A percentile compares a stretch with the other conserved stretches of the same genome.
phyloP scores from a whole-genome alignment of 2,113 vertebrate species.

The Campylomormyrus tamandua region DNA sequence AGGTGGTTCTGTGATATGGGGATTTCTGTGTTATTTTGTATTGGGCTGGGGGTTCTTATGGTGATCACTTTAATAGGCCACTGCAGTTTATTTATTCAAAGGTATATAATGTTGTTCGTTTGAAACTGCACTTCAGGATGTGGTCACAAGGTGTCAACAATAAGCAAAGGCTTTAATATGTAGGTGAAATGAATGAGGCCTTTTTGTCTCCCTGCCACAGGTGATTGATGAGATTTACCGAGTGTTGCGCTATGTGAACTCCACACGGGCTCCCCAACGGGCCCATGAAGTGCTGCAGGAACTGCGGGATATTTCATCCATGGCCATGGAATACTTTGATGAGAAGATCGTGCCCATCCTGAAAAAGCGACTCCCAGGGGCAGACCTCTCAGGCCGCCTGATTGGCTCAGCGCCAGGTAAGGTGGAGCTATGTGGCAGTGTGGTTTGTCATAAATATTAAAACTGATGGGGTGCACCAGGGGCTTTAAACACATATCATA shows the following conservation, averaged over 20 bases:
- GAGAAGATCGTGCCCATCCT: constrained; percentile 97
- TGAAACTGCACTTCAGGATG: background rate
- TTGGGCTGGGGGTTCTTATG: background rate
- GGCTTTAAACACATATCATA: background rate
- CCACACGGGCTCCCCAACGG: constrained; percentile 91
- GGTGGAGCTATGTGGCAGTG: background rate
- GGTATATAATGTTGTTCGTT: background rate
- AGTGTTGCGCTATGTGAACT: constrained; percentile 94
- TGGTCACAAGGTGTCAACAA: constrained; percentile 16
- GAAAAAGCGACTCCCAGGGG: constrained; percentile 93
- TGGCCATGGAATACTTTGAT: constrained; percentile 99
- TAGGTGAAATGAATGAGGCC: background rate
- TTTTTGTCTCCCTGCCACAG: constrained; percentile 49
- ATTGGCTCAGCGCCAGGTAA: constrained; percentile 92
- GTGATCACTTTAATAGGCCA: background rate
- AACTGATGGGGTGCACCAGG: background rate
- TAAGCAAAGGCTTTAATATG: background rate
- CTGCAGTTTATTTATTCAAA: background rate
- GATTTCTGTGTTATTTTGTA: background rate
- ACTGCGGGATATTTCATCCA: constrained; percentile 94
- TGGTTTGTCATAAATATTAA: background rate
- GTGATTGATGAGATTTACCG: constrained; percentile 99
- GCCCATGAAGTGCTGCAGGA: constrained; percentile 97
- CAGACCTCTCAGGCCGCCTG: constrained; percentile 90
- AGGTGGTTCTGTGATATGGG: constrained; percentile 60